These are phyloP conservation scores for Athalia cordata DNA, from an alignment of 2,888 invertebrate genomes.

Conservation along the genomic window DNA sequence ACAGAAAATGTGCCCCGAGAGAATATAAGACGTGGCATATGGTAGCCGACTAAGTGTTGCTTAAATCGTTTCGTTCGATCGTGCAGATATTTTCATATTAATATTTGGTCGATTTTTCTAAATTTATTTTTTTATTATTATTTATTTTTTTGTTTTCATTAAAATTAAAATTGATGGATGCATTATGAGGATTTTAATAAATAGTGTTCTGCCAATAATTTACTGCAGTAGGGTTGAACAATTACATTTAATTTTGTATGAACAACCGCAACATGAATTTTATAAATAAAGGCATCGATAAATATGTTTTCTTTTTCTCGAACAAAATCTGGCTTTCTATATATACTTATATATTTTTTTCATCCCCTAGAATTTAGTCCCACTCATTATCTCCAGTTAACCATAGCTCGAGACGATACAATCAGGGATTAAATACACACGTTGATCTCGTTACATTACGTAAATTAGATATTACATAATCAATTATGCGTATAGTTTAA, in stretches of 20 bases:
- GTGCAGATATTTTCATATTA: not conserved
- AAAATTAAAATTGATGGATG: not conserved
- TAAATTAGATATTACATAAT: slow-evolving; percentile 11
- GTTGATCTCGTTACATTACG: slow-evolving; percentile 35
- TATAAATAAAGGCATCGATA: no score
- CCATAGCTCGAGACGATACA: slow-evolving; percentile 35
- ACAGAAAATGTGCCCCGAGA: no score
- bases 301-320: no score
- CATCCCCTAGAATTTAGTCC: not conserved
- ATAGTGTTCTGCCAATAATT: no score
- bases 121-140: not conserved
- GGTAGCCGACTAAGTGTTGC: not conserved
- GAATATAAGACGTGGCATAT: no score
- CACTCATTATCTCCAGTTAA: slow-evolving; percentile 20
- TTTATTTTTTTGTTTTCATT: not conserved
- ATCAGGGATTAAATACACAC: slow-evolving; percentile 38
- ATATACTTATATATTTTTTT: not conserved
- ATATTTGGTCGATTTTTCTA: slow-evolving; percentile 1
- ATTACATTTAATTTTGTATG: no score
- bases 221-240: no score
- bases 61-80: not conserved
- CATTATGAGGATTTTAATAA: no score
- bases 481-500: slow-evolving; percentile 28
- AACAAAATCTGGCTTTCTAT: no score
- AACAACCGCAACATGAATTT: no score